Evolutionary conservation across 2,888 invertebrate species (phyloP).

Genomic region (Heliconius ethilla): DNA sequence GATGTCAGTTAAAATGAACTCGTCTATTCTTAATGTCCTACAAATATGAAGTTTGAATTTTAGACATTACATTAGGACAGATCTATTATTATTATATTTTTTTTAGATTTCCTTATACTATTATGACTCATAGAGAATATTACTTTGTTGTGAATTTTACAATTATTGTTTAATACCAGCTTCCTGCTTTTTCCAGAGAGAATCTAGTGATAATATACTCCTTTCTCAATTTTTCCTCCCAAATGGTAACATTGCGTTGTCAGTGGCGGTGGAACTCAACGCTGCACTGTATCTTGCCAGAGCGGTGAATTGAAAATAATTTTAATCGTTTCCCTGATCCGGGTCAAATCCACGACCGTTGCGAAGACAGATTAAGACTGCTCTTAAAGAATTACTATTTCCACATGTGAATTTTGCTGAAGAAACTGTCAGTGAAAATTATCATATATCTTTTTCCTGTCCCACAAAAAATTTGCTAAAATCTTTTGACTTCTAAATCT

Average conservation of each 20-base stretch:
- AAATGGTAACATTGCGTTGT: no score
- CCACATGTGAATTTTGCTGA: not conserved
- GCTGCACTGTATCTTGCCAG: no score
- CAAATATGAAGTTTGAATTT: slow-evolving; percentile 31
- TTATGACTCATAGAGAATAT: no score
- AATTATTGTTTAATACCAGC: no score
- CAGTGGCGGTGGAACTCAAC: no score
- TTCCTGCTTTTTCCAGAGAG: no score
- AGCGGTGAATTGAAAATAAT: no score
- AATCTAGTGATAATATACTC: not conserved
- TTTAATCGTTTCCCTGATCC: not conserved
- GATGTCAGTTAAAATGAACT: slow-evolving; percentile 35
- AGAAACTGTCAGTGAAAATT: slow-evolving; percentile 28
- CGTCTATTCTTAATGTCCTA: slow-evolving; percentile 25
- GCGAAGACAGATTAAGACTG: not conserved
- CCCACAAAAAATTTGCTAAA: slow-evolving; percentile 33
- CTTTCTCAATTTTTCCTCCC: no score
- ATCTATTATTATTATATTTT: slow-evolving; percentile 14
- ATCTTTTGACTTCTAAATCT: slow-evolving; percentile 30
- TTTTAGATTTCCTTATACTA: not conserved
- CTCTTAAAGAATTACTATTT: not conserved
- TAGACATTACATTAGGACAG: slow-evolving; percentile 22
- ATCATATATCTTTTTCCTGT: slow-evolving; percentile 27
- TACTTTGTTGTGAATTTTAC: no score
- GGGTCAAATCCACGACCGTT: not conserved